A percentile compares a stretch with the other conserved stretches of the same genome.
phyloP scores from a whole-genome alignment of 2,113 vertebrate genomes.

The Ochotona curzoniae region DNA sequence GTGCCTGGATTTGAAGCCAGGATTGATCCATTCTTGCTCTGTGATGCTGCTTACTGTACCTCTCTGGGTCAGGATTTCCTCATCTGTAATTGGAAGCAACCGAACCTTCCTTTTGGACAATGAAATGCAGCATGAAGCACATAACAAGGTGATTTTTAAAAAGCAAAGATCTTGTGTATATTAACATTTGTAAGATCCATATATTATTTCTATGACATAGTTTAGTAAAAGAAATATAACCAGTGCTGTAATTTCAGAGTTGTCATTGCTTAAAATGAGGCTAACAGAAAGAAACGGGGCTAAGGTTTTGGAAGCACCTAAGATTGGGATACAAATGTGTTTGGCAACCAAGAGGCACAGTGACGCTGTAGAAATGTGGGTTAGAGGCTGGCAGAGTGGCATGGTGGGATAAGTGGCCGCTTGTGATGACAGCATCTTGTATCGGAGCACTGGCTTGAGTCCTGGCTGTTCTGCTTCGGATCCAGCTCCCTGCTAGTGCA shows the following conservation, averaged over 20 bases:
- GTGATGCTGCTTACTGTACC: not conserved
- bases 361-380: not conserved
- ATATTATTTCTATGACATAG: not conserved
- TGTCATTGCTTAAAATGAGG: not conserved
- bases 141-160: not conserved
- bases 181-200: not conserved
- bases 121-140: not conserved
- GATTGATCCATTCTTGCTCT: not conserved
- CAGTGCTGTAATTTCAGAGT: not conserved
- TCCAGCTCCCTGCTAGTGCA: too few species aligned
- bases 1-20: not conserved
- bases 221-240: not conserved
- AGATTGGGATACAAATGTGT: fast-evolving
- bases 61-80: not conserved
- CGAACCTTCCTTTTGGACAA: not conserved
- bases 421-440: too few species aligned
- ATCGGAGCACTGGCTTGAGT: too few species aligned
- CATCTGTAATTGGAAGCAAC: not conserved
- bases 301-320: not conserved
- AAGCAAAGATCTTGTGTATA: too few species aligned
- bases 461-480: too few species aligned
- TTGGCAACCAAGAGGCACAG: fast-evolving
- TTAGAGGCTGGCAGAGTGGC: too few species aligned
- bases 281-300: too few species aligned
- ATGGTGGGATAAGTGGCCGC: too few species aligned